Evolutionary conservation across 1,140 invertebrate species (phyloP).

Genomic region (Drosophila subpulchrella): DNA sequence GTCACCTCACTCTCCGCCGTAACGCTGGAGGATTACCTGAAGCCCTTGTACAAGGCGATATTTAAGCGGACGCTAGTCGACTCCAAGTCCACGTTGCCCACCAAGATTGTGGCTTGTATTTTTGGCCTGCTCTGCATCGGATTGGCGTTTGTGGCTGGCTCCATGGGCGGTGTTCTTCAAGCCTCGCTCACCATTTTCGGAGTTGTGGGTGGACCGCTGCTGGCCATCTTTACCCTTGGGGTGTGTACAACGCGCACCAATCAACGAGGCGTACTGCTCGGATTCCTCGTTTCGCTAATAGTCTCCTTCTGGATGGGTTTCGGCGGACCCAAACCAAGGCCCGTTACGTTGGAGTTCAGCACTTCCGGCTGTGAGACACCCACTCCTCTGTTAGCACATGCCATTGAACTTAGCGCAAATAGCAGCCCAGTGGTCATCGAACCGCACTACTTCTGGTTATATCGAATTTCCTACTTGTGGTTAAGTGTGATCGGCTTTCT

Average conservation of each 20-base stretch:
- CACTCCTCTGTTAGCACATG: slow-evolving; percentile 29
- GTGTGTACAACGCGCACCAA: slow-evolving; percentile 89
- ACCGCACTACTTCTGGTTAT: slow-evolving; percentile 70
- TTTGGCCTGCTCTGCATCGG: slow-evolving; percentile 90
- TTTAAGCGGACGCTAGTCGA: slow-evolving; percentile 65
- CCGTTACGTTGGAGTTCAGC: slow-evolving; percentile 86
- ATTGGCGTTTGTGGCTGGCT: slow-evolving; percentile 89
- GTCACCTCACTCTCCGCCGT: slow-evolving; percentile 94
- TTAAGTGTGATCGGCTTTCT: slow-evolving; percentile 90
- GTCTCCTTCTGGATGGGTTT: slow-evolving; percentile 94
- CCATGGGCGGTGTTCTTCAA: slow-evolving; percentile 90
- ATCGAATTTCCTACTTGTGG: slow-evolving; percentile 94
- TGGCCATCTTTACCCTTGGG: slow-evolving; percentile 92
- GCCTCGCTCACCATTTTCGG: slow-evolving; percentile 92
- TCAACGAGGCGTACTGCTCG: slow-evolving; percentile 89
- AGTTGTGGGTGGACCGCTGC: slow-evolving; percentile 91
- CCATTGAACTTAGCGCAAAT: slow-evolving; percentile 8
- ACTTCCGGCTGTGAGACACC: slow-evolving; percentile 86
- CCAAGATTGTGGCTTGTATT: slow-evolving; percentile 88
- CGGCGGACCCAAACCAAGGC: slow-evolving; percentile 89
- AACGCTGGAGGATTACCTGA: slow-evolving; percentile 92
- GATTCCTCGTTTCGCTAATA: slow-evolving; percentile 88
- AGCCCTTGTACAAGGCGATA: slow-evolving; percentile 85
- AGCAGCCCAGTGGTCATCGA: slow-evolving; percentile 20
- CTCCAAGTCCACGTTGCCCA: slow-evolving; percentile 83